phyloP scores from a whole-genome alignment of 2,797 vertebrate species.

The Peromyscus aztecus region DNA sequence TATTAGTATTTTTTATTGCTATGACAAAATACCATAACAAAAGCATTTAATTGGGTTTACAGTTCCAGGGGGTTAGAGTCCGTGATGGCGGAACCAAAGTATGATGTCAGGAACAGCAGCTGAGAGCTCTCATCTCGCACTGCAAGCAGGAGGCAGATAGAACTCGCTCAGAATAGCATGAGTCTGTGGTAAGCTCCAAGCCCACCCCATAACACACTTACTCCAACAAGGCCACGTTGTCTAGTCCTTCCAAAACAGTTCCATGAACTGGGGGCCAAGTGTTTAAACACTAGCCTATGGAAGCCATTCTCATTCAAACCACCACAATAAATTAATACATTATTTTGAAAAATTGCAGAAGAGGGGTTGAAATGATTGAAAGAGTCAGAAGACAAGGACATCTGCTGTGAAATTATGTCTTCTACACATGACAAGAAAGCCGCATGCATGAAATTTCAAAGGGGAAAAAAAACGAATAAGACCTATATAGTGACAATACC shows the following conservation, averaged over 20 bases:
- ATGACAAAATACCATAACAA: not conserved
- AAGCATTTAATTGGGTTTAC: not conserved
- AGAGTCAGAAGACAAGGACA: not conserved
- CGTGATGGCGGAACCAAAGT: not conserved
- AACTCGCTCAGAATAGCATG: too few species aligned
- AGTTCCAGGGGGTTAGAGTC: too few species aligned
- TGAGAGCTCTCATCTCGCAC: not conserved
- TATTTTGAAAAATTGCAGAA: not conserved
- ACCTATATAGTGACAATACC: not conserved
- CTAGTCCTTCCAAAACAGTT: not conserved
- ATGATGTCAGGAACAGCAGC: not conserved
- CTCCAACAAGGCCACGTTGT: not conserved
- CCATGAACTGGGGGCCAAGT: not conserved
- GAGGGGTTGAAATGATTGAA: not conserved
- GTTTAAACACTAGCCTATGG: not conserved
- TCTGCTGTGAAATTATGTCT: not conserved
- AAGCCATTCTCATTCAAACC: not conserved
- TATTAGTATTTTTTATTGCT: not conserved
- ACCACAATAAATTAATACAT: not conserved
- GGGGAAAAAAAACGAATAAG: too few species aligned
- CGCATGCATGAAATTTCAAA: not conserved
- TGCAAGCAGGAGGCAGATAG: not conserved
- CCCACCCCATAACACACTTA: too few species aligned
- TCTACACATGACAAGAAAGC: not conserved
- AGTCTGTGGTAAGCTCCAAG: too few species aligned